Evolutionary conservation across 1,140 invertebrate genomes (phyloP), one percentile per base, ranked within the genome.

Genomic region (Parapsyche elsis): DNA sequence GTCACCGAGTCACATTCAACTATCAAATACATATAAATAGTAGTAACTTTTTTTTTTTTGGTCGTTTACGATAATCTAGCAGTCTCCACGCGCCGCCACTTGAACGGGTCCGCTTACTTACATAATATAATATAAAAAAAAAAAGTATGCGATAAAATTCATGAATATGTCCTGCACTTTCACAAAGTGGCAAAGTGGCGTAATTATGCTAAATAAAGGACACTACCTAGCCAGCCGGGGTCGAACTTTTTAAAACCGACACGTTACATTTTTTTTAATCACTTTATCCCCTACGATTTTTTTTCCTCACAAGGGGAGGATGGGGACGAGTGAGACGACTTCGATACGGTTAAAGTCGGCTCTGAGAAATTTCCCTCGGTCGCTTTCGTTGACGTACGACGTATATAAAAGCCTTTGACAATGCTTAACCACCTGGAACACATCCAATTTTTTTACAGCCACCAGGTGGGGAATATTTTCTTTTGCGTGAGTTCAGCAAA

Each of bases 371-470:
- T 53, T 53, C 12, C 49, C 24, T 26, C 38, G 70, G 10, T 30
- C 24, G 21, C 26, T 71, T 49, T 49, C 71, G 73, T 46, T 75
- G 49, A 75, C 73, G 24, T 75, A 75, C 45, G 73, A 46, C 73
- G 73, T 24, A 46, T 49, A 75, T 75, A 75, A 75, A 75, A 75
- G 45, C 44, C 73, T 75, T 75, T 75, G 73, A 75, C 73, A 75
- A 75, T 75, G 73, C 73, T 75, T 75, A 75, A 75, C 73, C 73
- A 75, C 73, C 73, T 75, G 73, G 73, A 75, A 75, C 73, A 75
- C 73, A 75, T 75, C 24, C 73, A 57, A 75, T 75, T 75, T 75
- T 75, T 75, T 46, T 46, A 26, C 10, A 12, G 49, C 64, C 23
- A 14, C 45, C 73, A 75, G 73, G 73, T 75, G 49, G 23, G 45